Base-by-base conservation (phyloP, 2,888 invertebrate genomes). In the Cephus pulcher region DNA sequence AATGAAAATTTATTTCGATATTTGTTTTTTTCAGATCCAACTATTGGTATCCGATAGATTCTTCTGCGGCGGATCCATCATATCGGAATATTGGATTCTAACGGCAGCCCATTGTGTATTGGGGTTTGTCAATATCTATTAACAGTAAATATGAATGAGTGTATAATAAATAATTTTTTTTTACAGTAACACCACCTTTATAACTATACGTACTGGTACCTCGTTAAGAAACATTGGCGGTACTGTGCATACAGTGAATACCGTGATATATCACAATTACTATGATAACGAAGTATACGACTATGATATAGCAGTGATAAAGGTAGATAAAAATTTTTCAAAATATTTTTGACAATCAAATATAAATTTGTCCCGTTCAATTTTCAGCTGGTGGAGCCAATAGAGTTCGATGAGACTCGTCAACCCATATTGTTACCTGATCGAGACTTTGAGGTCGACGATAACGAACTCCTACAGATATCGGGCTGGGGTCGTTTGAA, bases 21-120 rank as follows among this genome's bases (percentile, higher is more conserved):
- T 37, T 12, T 37, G 3, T 12, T 12, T 12, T 12, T 12, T 40
- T 4, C 15, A 40, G 37, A 12, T 37, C 12, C 37, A 40, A 40
- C 2, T 40, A 40, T 40, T 9, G 23, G 4, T 23, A 6, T 15
- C 6, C 40, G 40, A 23, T 40, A 15, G 4, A 1, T 40, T 40
- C 4, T 1, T 81, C 70, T 91, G 91, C 81, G 90, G 90, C 30
- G 91, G 88, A 69, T 86, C 90, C 33, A 87, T 91, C 75, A 87
- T 91, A 82, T 84, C 85, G 75, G 84, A 84, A 76, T 80, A 86
- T 74, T 91, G 89, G 89, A 84, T 86, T 73, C 37, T 91, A 78
- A 90, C 90, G 6, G 91, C 90, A 37, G 91, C 87, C 68, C 91
- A 91, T 83, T 91, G 90, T 79, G 84, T 89, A 11, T 73, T 82